Base-by-base conservation (phyloP, 2,113 vertebrate species). In the Rattus rattus region DNA sequence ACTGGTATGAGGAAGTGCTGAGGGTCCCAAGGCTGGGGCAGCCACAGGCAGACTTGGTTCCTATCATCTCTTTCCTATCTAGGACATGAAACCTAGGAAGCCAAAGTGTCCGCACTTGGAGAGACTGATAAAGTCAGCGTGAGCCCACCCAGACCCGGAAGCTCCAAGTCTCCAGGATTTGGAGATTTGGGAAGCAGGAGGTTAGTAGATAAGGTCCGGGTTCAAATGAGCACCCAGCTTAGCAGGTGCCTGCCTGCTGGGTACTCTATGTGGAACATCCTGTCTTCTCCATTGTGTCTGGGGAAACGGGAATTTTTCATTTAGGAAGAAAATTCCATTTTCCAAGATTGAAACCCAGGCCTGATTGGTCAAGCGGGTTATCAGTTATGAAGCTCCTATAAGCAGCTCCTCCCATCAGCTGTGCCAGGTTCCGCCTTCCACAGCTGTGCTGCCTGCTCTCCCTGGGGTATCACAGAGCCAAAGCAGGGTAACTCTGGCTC, bases 401-500 rank as follows among this genome's bases (percentile, higher is more conserved):
- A 19, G 22, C 36, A 1, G 33, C 0, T 61, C 26, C 54, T 63
- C 63, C 14, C 13, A 8, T 2, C 1, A 0, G 1, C 16, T 7
- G 1, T 14, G 17, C 49, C 61, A 7, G 5, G 19, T 39, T 36
- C 79, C 7, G 9, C 13, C 43, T 47, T 92, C 56, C 59, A 43
- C 77, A 54, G 81, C 7, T 22, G 47, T 1, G 28, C 81, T 12
- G 0, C 17, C 47, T 49, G 73, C 75, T 52, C 20, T 49, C 30
- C 54, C 13, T 63, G 20, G 61, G 7, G 84, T 67, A 47, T 2
- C 0, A 24, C 8, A 20, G 59, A 28, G 17, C 20, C 7, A 1
- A 7, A 11, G n/a, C 0, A 0, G 61, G 56, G 10, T 0, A 1
- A 56, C 52, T 14, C 19, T 0, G 22, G 33, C 90, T 33, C 54